phyloP scores from a whole-genome alignment of 2,888 invertebrate species.

The Teleiodes luculella region DNA sequence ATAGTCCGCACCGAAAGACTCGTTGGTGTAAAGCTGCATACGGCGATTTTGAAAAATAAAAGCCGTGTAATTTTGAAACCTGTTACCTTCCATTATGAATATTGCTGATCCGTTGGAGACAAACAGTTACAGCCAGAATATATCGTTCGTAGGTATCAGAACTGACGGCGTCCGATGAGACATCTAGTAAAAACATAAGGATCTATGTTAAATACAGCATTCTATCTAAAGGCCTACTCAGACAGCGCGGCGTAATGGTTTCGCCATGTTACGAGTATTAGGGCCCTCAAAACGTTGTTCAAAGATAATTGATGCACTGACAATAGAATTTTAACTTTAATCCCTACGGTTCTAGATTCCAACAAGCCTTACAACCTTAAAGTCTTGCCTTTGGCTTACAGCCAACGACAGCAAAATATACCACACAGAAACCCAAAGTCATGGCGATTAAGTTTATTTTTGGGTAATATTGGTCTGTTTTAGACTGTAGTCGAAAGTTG shows the following conservation, averaged over 20 bases:
- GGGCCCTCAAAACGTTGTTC: constrained; percentile 23
- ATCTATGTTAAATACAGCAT: constrained; percentile 3
- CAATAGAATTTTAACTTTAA: constrained; percentile 12
- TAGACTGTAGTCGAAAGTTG: background rate
- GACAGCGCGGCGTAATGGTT: constrained; percentile 41
- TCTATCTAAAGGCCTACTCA: constrained; percentile 37
- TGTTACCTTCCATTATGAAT: no score
- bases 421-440: no score
- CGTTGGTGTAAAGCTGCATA: no score
- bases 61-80: no score
- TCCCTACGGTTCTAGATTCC: background rate
- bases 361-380: background rate
- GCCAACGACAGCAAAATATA: background rate
- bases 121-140: no score
- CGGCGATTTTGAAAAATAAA: no score
- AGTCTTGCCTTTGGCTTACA: background rate
- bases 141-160: no score
- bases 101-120: no score
- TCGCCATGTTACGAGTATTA: constrained; percentile 47
- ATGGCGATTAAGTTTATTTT: background rate
- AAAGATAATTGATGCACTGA: constrained; percentile 22
- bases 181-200: background rate
- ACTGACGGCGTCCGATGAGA: background rate
- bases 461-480: background rate
- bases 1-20: no score